Conservation (phyloP, 2,888 invertebrate genomes). For the Mythimna ferrago region DNA sequence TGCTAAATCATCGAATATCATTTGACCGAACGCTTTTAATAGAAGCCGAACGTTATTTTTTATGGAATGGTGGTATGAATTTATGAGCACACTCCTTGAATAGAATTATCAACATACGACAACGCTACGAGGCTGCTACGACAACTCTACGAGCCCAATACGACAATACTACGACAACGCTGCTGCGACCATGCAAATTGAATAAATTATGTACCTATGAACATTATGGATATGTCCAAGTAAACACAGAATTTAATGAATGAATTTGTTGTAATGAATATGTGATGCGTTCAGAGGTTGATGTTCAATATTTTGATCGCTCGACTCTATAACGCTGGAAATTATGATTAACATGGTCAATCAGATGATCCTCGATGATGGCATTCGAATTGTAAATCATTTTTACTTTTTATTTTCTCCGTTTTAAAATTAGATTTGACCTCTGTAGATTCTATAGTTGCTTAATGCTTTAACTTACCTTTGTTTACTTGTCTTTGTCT, state of each 20-base stretch:
- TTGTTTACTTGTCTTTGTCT: conserved; percentile 29
- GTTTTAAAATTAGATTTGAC: too few relatives aligned
- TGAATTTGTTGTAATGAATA: not conserved
- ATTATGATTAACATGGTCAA: not conserved
- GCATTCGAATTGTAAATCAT: too few relatives aligned
- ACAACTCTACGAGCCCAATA: not conserved
- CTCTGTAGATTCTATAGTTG: too few relatives aligned
- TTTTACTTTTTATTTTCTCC: too few relatives aligned
- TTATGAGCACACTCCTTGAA: not conserved
- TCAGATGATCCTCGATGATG: not conserved
- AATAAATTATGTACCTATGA: not conserved
- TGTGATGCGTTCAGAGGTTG: not conserved
- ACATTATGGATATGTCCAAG: not conserved
- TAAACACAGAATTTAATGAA: not conserved
- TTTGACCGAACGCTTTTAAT: not conserved
- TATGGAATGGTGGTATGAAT: not conserved
- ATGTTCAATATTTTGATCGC: not conserved
- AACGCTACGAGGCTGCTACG: not conserved
- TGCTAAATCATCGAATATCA: not conserved
- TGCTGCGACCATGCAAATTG: not conserved
- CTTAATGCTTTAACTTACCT: not conserved
- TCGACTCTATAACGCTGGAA: not conserved
- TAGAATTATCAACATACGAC: not conserved
- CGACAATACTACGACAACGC: not conserved
- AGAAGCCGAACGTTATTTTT: not conserved